phyloP scores from a whole-genome alignment of 2,797 vertebrate genomes.

The Ptychadena robeensis region DNA sequence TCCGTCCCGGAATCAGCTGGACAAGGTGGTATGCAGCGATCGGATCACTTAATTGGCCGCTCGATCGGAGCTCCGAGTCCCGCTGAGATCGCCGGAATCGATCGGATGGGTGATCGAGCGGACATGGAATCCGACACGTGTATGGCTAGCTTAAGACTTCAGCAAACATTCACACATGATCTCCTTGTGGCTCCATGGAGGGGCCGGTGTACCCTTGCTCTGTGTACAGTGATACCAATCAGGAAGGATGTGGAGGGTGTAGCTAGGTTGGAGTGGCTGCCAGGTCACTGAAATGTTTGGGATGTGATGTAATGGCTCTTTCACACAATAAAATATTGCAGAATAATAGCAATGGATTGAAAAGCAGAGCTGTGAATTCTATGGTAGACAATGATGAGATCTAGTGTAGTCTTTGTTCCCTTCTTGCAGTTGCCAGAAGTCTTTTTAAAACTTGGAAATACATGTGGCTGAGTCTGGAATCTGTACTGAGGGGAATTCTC shows the following conservation, averaged over 20 bases:
- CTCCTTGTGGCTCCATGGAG: neutral
- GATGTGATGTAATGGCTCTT: slow-evolving; percentile 49
- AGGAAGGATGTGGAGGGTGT: slow-evolving; percentile 57
- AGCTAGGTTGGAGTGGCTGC: slow-evolving; percentile 8
- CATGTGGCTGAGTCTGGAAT: neutral
- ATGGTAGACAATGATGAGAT: neutral
- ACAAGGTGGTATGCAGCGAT: too few species aligned
- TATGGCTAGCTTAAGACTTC: too few species aligned
- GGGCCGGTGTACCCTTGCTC: neutral
- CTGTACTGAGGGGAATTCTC: neutral
- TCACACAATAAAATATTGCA: slow-evolving; percentile 27
- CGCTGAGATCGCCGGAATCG: too few species aligned
- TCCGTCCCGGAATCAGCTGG: too few species aligned
- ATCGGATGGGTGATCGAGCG: too few species aligned
- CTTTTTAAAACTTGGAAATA: neutral
- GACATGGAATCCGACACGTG: too few species aligned
- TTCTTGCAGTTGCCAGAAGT: neutral
- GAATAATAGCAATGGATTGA: neutral
- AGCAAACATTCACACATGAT: neutral
- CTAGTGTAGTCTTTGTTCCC: neutral
- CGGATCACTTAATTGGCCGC: too few species aligned
- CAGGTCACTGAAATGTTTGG: slow-evolving; percentile 49
- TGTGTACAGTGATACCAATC: slow-evolving; percentile 12
- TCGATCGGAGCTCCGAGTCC: too few species aligned
- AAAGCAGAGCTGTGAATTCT: neutral